A percentile compares a stretch with the other conserved stretches of the same genome.
These are phyloP conservation scores for Cephus pulcher DNA, from an alignment of 2,888 invertebrate genomes.

Conservation along the genomic window DNA sequence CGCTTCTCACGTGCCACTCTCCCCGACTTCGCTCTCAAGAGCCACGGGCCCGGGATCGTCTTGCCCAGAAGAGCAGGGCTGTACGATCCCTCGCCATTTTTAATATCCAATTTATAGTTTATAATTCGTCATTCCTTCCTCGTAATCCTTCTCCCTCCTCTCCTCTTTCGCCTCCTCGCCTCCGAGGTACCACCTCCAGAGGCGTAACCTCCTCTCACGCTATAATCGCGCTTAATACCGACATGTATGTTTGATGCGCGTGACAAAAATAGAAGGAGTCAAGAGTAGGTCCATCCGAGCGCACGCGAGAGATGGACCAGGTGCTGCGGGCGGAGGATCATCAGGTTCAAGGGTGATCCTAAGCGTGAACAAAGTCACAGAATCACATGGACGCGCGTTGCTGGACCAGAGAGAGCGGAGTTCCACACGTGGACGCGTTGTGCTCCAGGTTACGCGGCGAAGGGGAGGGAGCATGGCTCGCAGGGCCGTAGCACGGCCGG, in stretches of 20 bases:
- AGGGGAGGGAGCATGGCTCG: neutral
- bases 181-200: neutral
- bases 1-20: conserved; percentile 2
- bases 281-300: neutral
- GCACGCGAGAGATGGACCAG: neutral
- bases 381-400: neutral
- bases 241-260: conserved; percentile 33
- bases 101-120: neutral
- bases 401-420: neutral
- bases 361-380: neutral
- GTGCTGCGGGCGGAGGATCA: neutral
- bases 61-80: neutral
- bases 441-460: neutral
- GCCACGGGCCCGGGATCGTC: neutral
- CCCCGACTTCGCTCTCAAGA: neutral
- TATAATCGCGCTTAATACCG: conserved; percentile 33
- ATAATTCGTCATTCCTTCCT: conserved; percentile 12
- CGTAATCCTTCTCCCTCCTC: neutral
- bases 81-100: neutral
- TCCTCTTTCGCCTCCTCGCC: neutral
- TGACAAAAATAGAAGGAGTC: conserved; percentile 36
- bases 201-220: conserved; percentile 31
- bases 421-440: neutral
- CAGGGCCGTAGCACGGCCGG: neutral
- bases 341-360: neutral